phyloP scores from a whole-genome alignment of 2,888 invertebrate genomes.

The Alitta virens region DNA sequence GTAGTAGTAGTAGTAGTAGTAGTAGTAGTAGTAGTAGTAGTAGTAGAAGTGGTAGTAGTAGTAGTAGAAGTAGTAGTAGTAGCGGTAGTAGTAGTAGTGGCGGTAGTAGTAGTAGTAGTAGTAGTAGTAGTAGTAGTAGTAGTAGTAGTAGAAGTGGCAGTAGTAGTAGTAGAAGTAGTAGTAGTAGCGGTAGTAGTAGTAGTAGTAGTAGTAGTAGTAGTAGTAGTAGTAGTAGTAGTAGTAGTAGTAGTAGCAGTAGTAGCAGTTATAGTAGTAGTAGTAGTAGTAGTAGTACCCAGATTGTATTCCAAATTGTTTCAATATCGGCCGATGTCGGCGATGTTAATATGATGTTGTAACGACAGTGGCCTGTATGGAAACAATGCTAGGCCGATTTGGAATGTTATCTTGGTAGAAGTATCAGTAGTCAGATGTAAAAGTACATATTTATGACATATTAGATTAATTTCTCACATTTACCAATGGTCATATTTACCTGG shows the following conservation, averaged over 20 bases:
- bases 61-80: conserved; percentile 1
- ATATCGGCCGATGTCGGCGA: too few species aligned
- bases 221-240: conserved; percentile 16
- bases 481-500: too few species aligned
- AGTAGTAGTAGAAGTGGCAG: conserved; percentile 17
- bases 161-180: conserved; percentile 15
- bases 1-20: conserved; percentile 2
- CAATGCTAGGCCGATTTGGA: too few species aligned
- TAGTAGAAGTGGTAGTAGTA: conserved; percentile 2
- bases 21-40: background rate
- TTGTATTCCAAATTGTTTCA: too few species aligned
- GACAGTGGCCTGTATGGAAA: too few species aligned
- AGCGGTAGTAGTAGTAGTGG: background rate
- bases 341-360: too few species aligned
- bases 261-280: conserved; percentile 7
- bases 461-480: too few species aligned
- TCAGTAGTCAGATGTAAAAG: too few species aligned
- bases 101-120: background rate
- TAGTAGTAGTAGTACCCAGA: conserved; percentile 15
- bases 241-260: conserved; percentile 14
- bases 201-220: conserved; percentile 16
- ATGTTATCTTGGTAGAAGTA: background rate
- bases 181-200: conserved; percentile 9
- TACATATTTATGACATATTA: too few species aligned
- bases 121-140: conserved; percentile 17